Conservation (phyloP, 2,113 vertebrate species). For the Eurypyga helias region DNA sequence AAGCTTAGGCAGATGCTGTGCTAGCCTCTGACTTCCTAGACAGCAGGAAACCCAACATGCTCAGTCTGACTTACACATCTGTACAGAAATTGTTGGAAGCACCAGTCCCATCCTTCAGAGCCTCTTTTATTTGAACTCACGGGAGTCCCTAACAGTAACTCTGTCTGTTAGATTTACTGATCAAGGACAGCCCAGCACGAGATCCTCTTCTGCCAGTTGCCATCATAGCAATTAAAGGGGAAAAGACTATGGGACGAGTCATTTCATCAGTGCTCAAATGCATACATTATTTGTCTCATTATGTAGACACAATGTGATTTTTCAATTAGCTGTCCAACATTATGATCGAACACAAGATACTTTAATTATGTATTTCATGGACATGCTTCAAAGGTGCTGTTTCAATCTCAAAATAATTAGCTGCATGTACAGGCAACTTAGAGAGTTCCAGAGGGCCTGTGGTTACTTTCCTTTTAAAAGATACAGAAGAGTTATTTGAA, state of each 20-base stretch:
- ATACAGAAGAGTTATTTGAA: not conserved
- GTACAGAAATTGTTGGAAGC: not conserved
- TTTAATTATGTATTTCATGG: slow-evolving; percentile 65
- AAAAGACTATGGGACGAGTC: not conserved
- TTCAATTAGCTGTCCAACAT: slow-evolving; percentile 49
- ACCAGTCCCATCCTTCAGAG: not conserved
- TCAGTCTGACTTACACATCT: not conserved
- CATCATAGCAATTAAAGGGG: slow-evolving; percentile 26
- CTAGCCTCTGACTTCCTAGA: not conserved
- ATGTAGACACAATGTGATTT: slow-evolving; percentile 51
- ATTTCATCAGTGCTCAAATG: not conserved
- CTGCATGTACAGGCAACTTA: not conserved
- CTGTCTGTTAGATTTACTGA: slow-evolving; percentile 7
- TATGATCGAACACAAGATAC: slow-evolving; percentile 13
- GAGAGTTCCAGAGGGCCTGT: not conserved
- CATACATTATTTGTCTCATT: slow-evolving; percentile 58
- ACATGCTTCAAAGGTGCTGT: slow-evolving; percentile 50
- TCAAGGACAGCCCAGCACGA: slow-evolving; percentile 49
- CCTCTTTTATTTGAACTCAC: slow-evolving; percentile 6
- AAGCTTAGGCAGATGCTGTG: not conserved
- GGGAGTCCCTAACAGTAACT: not conserved
- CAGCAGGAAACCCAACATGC: not conserved
- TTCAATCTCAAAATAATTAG: slow-evolving; percentile 64
- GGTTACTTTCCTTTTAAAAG: not conserved
- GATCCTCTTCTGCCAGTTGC: slow-evolving; percentile 11